Percentiles rank a stretch among this genome's conserved stretches.
phyloP scores from a whole-genome alignment of 2,113 vertebrate species.

The Oxyruncus cristatus region DNA sequence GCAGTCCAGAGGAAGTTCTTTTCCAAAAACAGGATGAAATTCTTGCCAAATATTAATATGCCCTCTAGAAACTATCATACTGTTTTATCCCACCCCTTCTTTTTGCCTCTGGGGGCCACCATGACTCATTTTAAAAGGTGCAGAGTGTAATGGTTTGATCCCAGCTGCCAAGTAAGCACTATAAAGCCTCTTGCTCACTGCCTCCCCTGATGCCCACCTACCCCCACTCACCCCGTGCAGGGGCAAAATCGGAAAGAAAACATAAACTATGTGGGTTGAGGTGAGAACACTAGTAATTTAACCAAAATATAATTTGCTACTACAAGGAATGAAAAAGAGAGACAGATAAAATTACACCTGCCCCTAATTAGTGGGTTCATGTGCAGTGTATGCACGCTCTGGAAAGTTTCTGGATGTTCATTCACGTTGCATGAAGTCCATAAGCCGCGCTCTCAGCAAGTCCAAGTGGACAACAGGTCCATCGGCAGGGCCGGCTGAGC shows the following conservation, averaged over 20 bases:
- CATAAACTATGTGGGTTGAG: neutral
- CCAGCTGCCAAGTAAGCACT: neutral
- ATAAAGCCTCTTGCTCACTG: neutral
- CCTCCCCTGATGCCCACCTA: no score
- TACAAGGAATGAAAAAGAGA: neutral
- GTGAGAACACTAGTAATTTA: neutral
- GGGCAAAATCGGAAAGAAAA: neutral
- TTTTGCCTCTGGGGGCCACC: neutral
- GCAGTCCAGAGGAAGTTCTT: neutral
- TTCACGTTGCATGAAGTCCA: neutral
- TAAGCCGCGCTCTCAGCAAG: neutral
- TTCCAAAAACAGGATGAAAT: neutral
- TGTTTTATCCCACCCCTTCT: neutral
- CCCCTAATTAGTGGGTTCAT: neutral
- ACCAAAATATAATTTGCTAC: neutral
- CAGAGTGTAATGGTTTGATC: neutral
- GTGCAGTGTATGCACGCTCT: no score
- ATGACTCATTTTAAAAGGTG: neutral
- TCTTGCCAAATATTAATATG: neutral
- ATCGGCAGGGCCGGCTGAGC: fast-evolving
- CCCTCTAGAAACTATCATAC: neutral
- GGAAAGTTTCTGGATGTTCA: neutral
- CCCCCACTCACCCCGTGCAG: neutral
- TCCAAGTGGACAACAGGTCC: neutral
- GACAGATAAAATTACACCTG: neutral